Evolutionary conservation across 1,140 invertebrate species (phyloP).

Genomic region (Glomeris maerens): DNA sequence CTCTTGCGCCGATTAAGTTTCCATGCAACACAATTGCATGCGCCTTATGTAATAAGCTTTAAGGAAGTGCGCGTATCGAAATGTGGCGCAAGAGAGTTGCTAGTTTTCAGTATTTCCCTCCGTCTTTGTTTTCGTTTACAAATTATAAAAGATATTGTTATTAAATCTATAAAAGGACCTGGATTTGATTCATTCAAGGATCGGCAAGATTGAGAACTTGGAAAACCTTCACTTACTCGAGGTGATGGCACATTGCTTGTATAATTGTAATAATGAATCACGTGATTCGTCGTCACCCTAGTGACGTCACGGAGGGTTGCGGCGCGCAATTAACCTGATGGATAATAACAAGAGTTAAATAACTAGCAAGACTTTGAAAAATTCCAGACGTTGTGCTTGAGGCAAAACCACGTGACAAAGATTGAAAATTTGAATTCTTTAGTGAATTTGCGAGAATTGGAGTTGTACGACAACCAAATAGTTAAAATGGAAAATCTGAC

Average conservation of each 20-base stretch:
- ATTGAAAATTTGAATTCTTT: constrained; percentile 73
- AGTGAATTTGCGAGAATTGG: constrained; percentile 63
- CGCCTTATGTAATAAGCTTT: no score
- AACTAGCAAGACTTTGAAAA: no score
- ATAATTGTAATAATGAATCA: neutral
- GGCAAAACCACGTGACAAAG: constrained; percentile 90
- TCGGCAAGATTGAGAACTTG: constrained; percentile 66
- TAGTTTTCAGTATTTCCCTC: no score
- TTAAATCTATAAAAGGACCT: no score
- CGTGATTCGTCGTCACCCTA: neutral
- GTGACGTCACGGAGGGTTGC: neutral
- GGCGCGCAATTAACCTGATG: neutral
- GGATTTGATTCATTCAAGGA: constrained; percentile 76
- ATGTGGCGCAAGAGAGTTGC: no score
- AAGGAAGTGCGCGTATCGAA: no score
- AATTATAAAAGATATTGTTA: no score
- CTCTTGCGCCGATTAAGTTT: no score
- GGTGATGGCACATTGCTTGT: constrained; percentile 15
- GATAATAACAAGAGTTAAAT: no score
- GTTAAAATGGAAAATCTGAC: constrained; percentile 77
- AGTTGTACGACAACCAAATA: constrained; percentile 95
- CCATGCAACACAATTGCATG: no score
- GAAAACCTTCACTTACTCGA: constrained; percentile 52
- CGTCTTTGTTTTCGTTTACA: no score
- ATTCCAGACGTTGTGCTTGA: constrained; percentile 56